Conservation (phyloP, 2,797 vertebrate species). For the Molossus alvarezi region DNA sequence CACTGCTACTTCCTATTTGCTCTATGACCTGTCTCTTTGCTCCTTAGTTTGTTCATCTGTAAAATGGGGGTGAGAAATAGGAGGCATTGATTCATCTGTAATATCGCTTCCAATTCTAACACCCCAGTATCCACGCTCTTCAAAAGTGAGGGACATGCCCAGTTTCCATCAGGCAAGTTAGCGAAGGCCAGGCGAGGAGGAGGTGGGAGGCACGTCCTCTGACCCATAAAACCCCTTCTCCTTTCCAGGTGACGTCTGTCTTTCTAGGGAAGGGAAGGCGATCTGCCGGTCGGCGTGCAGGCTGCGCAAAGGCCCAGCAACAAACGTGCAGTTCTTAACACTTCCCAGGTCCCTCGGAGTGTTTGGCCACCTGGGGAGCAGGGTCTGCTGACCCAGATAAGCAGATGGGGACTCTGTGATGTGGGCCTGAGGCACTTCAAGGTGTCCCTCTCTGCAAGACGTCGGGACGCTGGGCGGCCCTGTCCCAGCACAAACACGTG, state of each 20-base stretch:
- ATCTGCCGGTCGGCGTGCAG: neutral
- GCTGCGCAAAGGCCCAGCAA: slow-evolving; percentile 83
- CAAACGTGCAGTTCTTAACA: slow-evolving; percentile 78
- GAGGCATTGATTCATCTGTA: neutral
- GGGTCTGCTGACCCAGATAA: slow-evolving; percentile 90
- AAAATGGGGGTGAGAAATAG: neutral
- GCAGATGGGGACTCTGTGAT: slow-evolving; percentile 89
- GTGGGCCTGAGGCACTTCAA: slow-evolving; percentile 88
- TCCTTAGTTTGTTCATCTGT: neutral
- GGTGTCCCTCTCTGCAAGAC: slow-evolving; percentile 88
- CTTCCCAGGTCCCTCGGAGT: slow-evolving; percentile 87
- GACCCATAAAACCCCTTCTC: neutral
- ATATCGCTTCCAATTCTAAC: neutral
- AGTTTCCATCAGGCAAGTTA: neutral
- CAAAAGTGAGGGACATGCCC: neutral
- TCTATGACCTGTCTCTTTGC: neutral
- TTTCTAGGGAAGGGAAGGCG: slow-evolving; percentile 53
- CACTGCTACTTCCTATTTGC: neutral
- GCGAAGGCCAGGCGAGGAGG: neutral
- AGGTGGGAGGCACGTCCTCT: neutral
- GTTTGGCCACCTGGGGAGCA: slow-evolving; percentile 87
- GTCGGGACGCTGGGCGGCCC: slow-evolving; percentile 87
- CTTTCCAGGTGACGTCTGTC: slow-evolving; percentile 16
- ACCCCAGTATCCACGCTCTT: neutral
- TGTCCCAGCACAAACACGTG: slow-evolving; percentile 88